phyloP scores from a whole-genome alignment of 2,797 vertebrate genomes.

The Chiloscyllium punctatum region DNA sequence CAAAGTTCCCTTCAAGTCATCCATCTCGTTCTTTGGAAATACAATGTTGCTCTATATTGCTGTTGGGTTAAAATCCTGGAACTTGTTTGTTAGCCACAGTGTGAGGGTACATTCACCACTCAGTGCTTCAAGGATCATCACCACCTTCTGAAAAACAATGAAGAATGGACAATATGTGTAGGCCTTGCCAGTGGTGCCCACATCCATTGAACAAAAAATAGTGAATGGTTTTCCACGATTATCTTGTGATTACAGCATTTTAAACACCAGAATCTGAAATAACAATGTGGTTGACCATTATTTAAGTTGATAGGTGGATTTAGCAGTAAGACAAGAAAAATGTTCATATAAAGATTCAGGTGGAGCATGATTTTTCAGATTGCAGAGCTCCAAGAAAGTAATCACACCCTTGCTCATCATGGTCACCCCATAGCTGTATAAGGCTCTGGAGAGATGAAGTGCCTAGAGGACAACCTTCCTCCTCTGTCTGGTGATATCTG shows the following conservation, averaged over 20 bases:
- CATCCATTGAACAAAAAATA: neutral
- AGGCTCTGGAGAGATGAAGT: no score
- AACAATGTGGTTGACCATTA: neutral
- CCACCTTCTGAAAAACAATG: neutral
- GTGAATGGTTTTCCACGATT: neutral
- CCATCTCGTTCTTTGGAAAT: neutral
- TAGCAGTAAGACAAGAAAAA: neutral
- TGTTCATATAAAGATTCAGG: neutral
- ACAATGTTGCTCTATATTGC: neutral
- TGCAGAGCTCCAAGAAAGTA: neutral
- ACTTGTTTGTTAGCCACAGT: neutral
- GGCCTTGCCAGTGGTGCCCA: neutral
- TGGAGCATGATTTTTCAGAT: neutral
- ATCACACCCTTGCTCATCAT: neutral
- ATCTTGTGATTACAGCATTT: neutral
- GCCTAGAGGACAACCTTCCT: no score
- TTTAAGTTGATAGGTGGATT: neutral
- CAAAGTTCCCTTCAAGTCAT: neutral
- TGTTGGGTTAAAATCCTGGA: neutral
- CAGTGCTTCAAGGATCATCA: neutral
- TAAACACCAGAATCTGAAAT: neutral
- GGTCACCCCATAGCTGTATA: no score
- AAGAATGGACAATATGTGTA: neutral
- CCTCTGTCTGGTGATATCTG: no score
- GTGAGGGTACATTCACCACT: neutral